A percentile compares a stretch with the other conserved stretches of the same genome.
Conservation (phyloP, 2,113 vertebrate species). For the Tretioscincus oriximinensis region DNA sequence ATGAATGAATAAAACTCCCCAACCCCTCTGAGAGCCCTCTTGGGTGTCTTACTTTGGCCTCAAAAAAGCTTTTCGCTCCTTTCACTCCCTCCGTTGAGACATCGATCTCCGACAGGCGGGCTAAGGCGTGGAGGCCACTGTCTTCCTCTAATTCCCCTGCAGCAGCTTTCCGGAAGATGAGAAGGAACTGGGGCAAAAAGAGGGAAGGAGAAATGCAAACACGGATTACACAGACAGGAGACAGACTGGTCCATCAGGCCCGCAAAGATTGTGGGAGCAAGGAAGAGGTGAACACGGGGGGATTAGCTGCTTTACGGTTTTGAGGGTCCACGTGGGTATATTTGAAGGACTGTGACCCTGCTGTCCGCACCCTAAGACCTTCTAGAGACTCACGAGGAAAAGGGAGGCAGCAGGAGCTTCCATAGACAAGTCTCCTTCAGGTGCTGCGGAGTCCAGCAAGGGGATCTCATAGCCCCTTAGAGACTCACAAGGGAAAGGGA, state of each 20-base stretch:
- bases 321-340: too few relatives aligned
- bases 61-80: slow-evolving; percentile 93
- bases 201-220: not conserved
- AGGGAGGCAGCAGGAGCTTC: too few relatives aligned
- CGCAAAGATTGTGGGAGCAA: too few relatives aligned
- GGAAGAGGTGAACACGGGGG: too few relatives aligned
- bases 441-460: too few relatives aligned
- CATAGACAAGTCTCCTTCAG: too few relatives aligned
- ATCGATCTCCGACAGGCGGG: slow-evolving; percentile 91
- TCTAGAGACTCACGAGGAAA: too few relatives aligned
- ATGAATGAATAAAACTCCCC: not conserved
- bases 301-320: too few relatives aligned
- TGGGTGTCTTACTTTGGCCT: slow-evolving; percentile 86
- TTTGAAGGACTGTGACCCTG: too few relatives aligned
- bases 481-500: too few relatives aligned
- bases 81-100: slow-evolving; percentile 93
- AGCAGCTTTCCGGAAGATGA: slow-evolving; percentile 93
- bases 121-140: slow-evolving; percentile 86
- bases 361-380: too few relatives aligned
- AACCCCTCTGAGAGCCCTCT: not conserved
- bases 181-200: slow-evolving; percentile 78
- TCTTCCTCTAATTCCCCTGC: slow-evolving; percentile 91
- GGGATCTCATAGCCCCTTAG: too few relatives aligned
- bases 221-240: rapidly evolving
- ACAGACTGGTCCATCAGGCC: not conserved